These are phyloP conservation scores for Andrena flavipes DNA, from an alignment of 2,888 invertebrate genomes.

Conservation along the genomic window DNA sequence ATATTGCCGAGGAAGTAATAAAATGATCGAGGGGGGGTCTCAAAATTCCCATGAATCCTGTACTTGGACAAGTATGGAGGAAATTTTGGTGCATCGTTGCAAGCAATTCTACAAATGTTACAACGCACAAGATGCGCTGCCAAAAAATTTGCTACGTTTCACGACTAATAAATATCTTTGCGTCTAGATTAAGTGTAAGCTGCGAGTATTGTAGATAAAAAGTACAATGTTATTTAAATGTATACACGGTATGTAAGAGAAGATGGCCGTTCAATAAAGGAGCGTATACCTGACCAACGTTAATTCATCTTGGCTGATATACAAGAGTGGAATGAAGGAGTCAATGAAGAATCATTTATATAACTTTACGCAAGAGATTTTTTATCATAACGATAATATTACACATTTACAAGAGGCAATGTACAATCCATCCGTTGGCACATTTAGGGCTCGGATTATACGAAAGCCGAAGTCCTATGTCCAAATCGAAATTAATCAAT, in stretches of 20 bases:
- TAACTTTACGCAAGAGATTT: conserved; percentile 29
- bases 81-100: conserved; percentile 23
- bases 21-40: conserved; percentile 4
- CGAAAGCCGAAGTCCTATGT: neutral
- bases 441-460: neutral
- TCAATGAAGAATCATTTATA: neutral
- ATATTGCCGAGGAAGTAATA: conserved; percentile 46
- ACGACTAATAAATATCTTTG: conserved; percentile 63
- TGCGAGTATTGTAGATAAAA: conserved; percentile 75
- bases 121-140: conserved; percentile 77
- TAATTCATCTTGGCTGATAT: neutral
- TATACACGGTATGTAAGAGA: conserved; percentile 68
- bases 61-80: conserved; percentile 1
- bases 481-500: conserved; percentile 15
- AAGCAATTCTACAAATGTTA: conserved; percentile 46
- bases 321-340: no score
- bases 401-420: conserved; percentile 60
- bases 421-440: conserved; percentile 34
- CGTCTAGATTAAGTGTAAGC: conserved; percentile 63
- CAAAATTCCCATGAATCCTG: conserved; percentile 25
- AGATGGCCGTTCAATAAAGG: conserved; percentile 72
- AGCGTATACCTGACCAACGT: conserved; percentile 60
- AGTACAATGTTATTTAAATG: conserved; percentile 77
- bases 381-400: conserved; percentile 59
- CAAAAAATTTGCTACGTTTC: conserved; percentile 73